Conservation (phyloP, 2,113 vertebrate species). For the Zingel zingel region DNA sequence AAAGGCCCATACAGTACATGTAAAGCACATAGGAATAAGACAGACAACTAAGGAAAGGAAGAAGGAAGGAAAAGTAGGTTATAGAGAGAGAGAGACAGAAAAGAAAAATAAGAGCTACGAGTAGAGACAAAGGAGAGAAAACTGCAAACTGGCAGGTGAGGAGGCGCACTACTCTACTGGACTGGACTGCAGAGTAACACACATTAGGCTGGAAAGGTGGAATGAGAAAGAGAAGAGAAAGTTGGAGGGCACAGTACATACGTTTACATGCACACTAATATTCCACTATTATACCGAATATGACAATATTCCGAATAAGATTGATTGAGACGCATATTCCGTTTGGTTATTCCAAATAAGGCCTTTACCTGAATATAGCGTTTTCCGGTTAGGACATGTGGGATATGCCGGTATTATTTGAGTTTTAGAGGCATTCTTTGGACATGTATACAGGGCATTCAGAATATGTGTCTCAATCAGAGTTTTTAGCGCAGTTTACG, state of each 20-base stretch:
- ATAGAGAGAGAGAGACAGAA: slow-evolving; percentile 10
- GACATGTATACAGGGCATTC: too few relatives aligned
- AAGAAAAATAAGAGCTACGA: not conserved
- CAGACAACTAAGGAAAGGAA: slow-evolving; percentile 16
- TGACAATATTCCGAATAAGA: too few relatives aligned
- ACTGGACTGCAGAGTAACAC: slow-evolving; percentile 77
- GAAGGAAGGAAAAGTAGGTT: not conserved
- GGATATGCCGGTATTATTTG: too few relatives aligned
- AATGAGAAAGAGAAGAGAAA: slow-evolving; percentile 69
- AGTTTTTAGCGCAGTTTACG: too few relatives aligned
- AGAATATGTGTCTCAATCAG: too few relatives aligned
- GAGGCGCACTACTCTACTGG: slow-evolving; percentile 81
- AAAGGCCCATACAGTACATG: slow-evolving; percentile 41
- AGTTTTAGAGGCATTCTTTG: too few relatives aligned
- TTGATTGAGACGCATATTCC: too few relatives aligned
- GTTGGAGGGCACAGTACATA: slow-evolving; percentile 63
- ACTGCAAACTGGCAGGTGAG: slow-evolving; percentile 66
- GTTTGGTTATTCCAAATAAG: too few relatives aligned
- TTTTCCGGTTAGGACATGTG: too few relatives aligned
- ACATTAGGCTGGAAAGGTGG: slow-evolving; percentile 79
- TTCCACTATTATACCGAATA: too few relatives aligned
- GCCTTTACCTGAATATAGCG: too few relatives aligned
- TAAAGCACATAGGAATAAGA: slow-evolving; percentile 66
- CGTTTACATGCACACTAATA: too few relatives aligned
- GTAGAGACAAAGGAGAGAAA: slow-evolving; percentile 39